Percentiles rank a stretch among this genome's conserved stretches.
Conservation (phyloP, 2,113 vertebrate genomes). For the Anthoscopus minutus region DNA sequence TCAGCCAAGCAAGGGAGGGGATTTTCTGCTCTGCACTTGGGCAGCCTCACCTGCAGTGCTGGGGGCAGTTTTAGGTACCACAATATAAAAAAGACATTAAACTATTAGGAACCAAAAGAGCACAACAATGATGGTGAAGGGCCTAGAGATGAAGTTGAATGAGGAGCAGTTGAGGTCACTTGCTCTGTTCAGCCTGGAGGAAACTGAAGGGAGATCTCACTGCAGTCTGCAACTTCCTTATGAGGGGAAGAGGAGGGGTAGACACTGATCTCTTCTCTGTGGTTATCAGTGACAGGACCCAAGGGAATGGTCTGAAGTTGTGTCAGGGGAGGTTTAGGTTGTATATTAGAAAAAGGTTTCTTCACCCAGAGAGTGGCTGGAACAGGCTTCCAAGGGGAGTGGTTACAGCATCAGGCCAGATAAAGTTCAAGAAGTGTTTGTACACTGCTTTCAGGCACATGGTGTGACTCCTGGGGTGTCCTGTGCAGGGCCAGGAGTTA, state of each 20-base stretch:
- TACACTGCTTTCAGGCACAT: neutral
- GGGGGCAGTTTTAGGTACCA: neutral
- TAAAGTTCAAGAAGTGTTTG: neutral
- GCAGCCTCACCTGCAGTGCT: accelerated
- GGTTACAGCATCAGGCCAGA: neutral
- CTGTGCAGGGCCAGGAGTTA: neutral
- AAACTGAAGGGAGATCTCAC: neutral
- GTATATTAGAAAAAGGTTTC: neutral
- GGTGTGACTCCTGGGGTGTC: neutral
- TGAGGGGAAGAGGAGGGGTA: neutral
- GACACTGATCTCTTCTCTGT: neutral
- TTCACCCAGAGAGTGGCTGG: neutral
- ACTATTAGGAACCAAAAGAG: accelerated
- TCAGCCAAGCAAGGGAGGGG: neutral
- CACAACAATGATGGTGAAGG: neutral
- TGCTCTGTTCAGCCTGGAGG: neutral
- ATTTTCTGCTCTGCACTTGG: neutral
- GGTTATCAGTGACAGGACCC: neutral
- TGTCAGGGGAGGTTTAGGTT: neutral
- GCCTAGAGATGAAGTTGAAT: neutral
- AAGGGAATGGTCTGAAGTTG: neutral
- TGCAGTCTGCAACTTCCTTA: neutral
- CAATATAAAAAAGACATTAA: neutral
- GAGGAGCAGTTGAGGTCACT: neutral
- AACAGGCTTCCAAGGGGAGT: neutral